A percentile compares a stretch with the other conserved stretches of the same genome.
Evolutionary conservation across 2,797 vertebrate species (phyloP).

Genomic region (Austrolebias charrua): DNA sequence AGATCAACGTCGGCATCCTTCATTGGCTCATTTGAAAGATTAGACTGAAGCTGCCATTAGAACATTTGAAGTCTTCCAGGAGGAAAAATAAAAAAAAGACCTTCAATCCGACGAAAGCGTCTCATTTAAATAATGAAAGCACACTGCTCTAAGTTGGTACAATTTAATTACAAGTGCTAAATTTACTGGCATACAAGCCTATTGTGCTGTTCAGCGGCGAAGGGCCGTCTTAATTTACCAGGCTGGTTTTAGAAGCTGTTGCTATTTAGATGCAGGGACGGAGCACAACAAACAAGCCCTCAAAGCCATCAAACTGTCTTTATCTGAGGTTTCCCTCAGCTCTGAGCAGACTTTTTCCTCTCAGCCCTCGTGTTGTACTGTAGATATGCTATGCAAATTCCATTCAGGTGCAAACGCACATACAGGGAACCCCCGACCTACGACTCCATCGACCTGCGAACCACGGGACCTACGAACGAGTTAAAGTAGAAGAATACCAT

Average conservation of each 20-base stretch:
- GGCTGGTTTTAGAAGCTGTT: constrained; percentile 35
- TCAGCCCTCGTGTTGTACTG: constrained; percentile 30
- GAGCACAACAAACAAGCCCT: constrained; percentile 42
- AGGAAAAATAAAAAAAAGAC: constrained; percentile 24
- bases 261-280: constrained; percentile 41
- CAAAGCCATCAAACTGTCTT: constrained; percentile 50
- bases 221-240: constrained; percentile 24
- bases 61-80: constrained; percentile 51
- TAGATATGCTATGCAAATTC: constrained; percentile 52
- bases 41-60: constrained; percentile 41
- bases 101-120: constrained; percentile 27
- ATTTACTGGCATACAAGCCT: constrained; percentile 23
- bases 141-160: constrained; percentile 40
- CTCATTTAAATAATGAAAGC: constrained; percentile 50
- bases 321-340: constrained; percentile 38
- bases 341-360: constrained; percentile 22
- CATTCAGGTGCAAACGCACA: constrained; percentile 53
- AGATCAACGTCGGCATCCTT: constrained; percentile 32
- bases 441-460: too few relatives aligned
- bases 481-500: too few relatives aligned
- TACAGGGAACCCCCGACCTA: too few relatives aligned
- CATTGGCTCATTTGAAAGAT: constrained; percentile 43
- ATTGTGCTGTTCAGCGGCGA: constrained; percentile 31
- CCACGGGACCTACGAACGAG: too few relatives aligned
- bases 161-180: constrained; percentile 42